Conservation (phyloP, 2,113 vertebrate genomes). For the Heterochromis multidens region DNA sequence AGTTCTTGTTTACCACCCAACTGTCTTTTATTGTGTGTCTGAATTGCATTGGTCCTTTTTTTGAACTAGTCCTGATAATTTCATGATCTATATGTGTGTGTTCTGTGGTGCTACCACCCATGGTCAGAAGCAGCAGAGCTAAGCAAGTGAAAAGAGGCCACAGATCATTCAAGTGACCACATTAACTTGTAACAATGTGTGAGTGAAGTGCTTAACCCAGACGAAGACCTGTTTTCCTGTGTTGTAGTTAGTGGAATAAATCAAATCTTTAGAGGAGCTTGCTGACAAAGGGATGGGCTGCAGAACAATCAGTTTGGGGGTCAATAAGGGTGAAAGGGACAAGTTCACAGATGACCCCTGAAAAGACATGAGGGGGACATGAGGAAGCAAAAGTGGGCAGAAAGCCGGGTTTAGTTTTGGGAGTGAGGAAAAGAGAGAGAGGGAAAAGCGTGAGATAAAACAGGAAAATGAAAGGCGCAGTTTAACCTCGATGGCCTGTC, state of each 20-base stretch:
- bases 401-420: not conserved
- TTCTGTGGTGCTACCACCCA: slow-evolving; percentile 14
- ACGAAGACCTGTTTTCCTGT: slow-evolving; percentile 7
- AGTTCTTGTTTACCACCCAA: not conserved
- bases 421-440: not conserved
- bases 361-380: slow-evolving; percentile 8
- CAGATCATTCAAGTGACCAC: slow-evolving; percentile 65
- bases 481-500: slow-evolving; percentile 7
- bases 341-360: slow-evolving; percentile 40
- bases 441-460: not conserved
- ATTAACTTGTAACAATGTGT: slow-evolving; percentile 70
- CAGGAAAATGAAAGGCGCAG: not conserved
- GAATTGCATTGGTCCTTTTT: not conserved
- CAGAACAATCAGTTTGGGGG: slow-evolving; percentile 48
- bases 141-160: slow-evolving; percentile 47
- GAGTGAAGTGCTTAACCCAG: slow-evolving; percentile 55
- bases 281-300: slow-evolving; percentile 38
- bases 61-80: not conserved
- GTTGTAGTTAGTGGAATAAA: slow-evolving; percentile 52
- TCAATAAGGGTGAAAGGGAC: slow-evolving; percentile 39
- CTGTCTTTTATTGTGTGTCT: not conserved
- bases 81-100: slow-evolving; percentile 2
- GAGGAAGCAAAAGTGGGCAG: not conserved
- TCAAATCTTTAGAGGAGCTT: slow-evolving; percentile 32
- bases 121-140: slow-evolving; percentile 4